phyloP scores from a whole-genome alignment of 2,113 vertebrate species.

The Gopherus evgoodei region DNA sequence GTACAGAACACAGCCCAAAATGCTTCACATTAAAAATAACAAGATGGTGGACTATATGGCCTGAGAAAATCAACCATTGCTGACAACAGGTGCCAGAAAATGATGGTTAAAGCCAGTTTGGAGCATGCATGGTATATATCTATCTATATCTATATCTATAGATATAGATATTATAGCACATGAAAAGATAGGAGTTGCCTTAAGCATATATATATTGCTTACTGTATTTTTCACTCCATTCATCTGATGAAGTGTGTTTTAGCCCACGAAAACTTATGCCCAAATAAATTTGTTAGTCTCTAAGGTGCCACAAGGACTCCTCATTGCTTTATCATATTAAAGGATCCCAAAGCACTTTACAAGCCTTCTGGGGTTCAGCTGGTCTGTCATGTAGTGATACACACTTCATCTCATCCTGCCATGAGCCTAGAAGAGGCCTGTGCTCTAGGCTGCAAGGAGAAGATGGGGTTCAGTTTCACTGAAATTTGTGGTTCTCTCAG shows the following conservation, averaged over 20 bases:
- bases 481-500: neutral
- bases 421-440: neutral
- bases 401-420: neutral
- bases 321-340: too few species aligned
- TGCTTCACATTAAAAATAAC: neutral
- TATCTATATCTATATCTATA: too few species aligned
- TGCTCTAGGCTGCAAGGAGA: neutral
- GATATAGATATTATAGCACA: too few species aligned
- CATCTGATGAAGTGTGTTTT: too few species aligned
- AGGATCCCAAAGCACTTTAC: rapidly evolving
- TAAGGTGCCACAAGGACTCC: too few species aligned
- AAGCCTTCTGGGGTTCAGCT: neutral
- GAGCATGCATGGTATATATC: neutral
- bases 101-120: neutral
- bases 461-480: neutral
- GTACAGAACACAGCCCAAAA: neutral
- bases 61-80: neutral
- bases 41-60: neutral
- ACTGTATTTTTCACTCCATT: too few species aligned
- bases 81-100: neutral
- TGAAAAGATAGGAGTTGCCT: too few species aligned
- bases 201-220: too few species aligned
- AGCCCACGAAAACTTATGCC: too few species aligned
- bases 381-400: neutral
- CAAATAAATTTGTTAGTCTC: too few species aligned